phyloP scores from a whole-genome alignment of 1,140 invertebrate species.

The Dreissena rostriformis region DNA sequence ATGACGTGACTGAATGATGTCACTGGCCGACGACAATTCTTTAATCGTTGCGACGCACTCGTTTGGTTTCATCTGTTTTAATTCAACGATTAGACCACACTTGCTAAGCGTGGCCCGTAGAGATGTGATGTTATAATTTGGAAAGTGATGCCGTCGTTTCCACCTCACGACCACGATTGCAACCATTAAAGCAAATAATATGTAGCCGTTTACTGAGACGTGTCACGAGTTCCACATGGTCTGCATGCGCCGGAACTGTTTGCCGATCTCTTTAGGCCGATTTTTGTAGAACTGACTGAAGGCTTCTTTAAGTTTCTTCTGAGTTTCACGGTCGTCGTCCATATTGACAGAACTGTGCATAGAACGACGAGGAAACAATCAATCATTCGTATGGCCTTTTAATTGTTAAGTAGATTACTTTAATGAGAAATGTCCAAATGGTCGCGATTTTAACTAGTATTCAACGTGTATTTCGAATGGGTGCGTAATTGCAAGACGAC shows the following conservation, averaged over 20 bases:
- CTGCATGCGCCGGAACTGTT: constrained; percentile 43
- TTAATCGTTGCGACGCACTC: constrained; percentile 35
- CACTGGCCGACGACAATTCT: constrained; percentile 24
- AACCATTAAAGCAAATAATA: no score
- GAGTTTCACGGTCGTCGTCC: constrained; percentile 27
- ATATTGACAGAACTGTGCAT: not conserved
- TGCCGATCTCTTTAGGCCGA: constrained; percentile 40
- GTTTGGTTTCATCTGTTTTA: constrained; percentile 14
- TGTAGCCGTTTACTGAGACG: not conserved
- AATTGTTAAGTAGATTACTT: no score
- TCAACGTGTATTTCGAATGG: no score
- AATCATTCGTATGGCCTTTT: no score
- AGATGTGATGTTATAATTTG: no score
- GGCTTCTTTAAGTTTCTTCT: constrained; percentile 48
- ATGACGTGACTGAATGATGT: constrained; percentile 18
- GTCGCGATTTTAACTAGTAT: no score
- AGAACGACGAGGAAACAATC: not conserved
- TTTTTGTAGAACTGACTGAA: constrained; percentile 48
- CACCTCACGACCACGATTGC: no score
- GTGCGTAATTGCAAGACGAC: no score
- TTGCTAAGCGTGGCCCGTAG: no score
- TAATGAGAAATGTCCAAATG: no score
- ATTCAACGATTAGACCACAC: constrained; percentile 19
- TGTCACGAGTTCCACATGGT: constrained; percentile 51
- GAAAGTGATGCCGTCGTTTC: no score